Base-by-base conservation (phyloP, 1,140 invertebrate species). In the Neodiprion pinetum region DNA sequence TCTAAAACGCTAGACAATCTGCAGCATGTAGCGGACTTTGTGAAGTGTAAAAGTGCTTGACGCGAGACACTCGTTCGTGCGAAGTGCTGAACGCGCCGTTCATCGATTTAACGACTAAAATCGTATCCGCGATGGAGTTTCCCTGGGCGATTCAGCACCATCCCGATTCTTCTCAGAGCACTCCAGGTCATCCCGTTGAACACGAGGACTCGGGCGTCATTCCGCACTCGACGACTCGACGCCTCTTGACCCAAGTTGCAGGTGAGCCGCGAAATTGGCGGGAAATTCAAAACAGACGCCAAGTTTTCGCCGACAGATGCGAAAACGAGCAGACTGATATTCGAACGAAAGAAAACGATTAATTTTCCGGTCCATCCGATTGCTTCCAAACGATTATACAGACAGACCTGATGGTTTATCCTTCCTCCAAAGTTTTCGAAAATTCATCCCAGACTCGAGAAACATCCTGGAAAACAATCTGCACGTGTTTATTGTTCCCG, bases 111-210 rank as follows among this genome's bases (percentile, higher is more conserved):
- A 1, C 17, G 12, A 4, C 68, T 12, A 40, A 40, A 40, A 40
- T 40, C 28, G 2, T 40, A 12, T 21, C 8, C 23, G 48, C 75
- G 70, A 88, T 88, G 86, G 86, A 88, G 77, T 87, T 88, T 73
- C 77, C 85, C 12, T 88, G 87, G 87, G 77, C 83, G 1, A 76
- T 87, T 48, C 84, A 85, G 65, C 83, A 86, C 70, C 85, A 84
- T 48, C 70, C 75, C 8, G 84, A 85, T 70, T 17, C 76, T n/a
- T 75, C 80, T 1, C 83, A 82, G 47, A 73, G 76, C 4, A 23
- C 11, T 40, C 74, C 81, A 70, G 67, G 72, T 75, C 71, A 77
- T 70, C 50, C 77, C 75, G 79, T 28, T 75, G 82, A 78, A 50
- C 80, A 78, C 74, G 83, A 83, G 48, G 85, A 87, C 10, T 69